Conservation (phyloP, 2,113 vertebrate species). For the Uria lomvia region DNA sequence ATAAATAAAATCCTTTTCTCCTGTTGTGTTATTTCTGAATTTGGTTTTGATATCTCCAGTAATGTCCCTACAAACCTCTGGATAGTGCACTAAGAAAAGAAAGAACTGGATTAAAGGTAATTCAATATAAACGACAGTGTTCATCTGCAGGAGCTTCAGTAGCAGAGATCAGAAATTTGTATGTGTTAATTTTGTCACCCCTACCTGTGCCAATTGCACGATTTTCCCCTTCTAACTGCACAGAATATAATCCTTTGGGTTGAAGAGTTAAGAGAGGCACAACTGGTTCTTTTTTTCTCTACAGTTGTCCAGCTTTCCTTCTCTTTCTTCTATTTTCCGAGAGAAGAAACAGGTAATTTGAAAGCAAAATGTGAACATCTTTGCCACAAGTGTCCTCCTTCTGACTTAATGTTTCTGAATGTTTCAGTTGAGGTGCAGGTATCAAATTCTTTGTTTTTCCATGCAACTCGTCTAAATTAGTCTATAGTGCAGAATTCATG, state of each 20-base stretch:
- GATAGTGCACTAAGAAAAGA: background rate
- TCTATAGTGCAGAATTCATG: background rate
- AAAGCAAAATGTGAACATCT: background rate
- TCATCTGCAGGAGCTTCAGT: background rate
- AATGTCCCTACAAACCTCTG: background rate
- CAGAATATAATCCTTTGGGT: background rate
- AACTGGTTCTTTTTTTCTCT: background rate
- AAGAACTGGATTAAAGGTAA: background rate
- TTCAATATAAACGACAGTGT: background rate
- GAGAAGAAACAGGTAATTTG: background rate
- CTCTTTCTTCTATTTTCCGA: background rate
- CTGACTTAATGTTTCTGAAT: background rate
- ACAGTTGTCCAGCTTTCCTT: background rate
- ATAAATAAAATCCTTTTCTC: background rate
- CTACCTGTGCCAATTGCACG: background rate
- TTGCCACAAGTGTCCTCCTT: background rate
- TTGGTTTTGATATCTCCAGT: background rate
- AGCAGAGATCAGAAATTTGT: background rate
- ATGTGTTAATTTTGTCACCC: background rate
- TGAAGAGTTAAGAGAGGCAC: background rate
- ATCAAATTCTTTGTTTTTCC: background rate
- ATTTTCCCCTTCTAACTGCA: background rate
- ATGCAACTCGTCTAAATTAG: background rate
- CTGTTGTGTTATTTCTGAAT: background rate
- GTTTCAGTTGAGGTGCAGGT: background rate